These are phyloP conservation scores for Hiodon alosoides DNA, from an alignment of 2,113 vertebrate genomes.

Conservation along the genomic window DNA sequence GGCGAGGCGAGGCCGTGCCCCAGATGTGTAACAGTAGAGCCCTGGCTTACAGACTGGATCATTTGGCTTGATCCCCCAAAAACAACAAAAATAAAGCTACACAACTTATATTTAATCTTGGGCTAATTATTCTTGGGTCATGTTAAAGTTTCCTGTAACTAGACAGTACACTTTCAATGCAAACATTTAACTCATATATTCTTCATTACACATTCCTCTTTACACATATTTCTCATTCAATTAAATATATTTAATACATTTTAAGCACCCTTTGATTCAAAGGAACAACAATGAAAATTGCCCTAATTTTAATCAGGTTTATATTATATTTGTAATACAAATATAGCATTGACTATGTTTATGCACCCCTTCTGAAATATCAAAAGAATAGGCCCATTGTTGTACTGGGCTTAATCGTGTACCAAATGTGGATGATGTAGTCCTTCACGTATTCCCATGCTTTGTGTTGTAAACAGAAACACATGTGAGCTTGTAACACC, in stretches of 20 bases:
- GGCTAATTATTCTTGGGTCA: too few species aligned
- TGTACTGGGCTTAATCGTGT: slow-evolving; percentile 58
- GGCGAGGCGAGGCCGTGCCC: too few species aligned
- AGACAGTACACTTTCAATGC: too few species aligned
- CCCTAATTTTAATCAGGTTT: too few species aligned
- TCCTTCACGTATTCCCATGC: slow-evolving; percentile 41
- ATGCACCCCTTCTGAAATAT: slow-evolving; percentile 49
- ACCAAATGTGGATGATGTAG: slow-evolving; percentile 61
- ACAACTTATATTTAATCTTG: neutral
- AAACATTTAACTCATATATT: too few species aligned
- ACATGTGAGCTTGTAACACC: slow-evolving; percentile 62
- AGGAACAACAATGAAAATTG: too few species aligned
- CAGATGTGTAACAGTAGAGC: too few species aligned
- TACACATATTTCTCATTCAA: neutral
- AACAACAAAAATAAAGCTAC: neutral
- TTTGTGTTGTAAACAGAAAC: slow-evolving; percentile 62
- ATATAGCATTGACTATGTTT: slow-evolving; percentile 55
- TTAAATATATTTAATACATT: too few species aligned
- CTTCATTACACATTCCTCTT: neutral
- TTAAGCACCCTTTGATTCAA: too few species aligned
- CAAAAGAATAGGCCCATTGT: slow-evolving; percentile 67
- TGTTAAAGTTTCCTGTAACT: too few species aligned
- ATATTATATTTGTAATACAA: neutral
- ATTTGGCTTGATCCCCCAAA: neutral
- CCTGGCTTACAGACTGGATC: too few species aligned